Percentiles rank a stretch among this genome's conserved stretches.
phyloP scores from a whole-genome alignment of 2,888 invertebrate species.

The Caenorhabditis wallacei region DNA sequence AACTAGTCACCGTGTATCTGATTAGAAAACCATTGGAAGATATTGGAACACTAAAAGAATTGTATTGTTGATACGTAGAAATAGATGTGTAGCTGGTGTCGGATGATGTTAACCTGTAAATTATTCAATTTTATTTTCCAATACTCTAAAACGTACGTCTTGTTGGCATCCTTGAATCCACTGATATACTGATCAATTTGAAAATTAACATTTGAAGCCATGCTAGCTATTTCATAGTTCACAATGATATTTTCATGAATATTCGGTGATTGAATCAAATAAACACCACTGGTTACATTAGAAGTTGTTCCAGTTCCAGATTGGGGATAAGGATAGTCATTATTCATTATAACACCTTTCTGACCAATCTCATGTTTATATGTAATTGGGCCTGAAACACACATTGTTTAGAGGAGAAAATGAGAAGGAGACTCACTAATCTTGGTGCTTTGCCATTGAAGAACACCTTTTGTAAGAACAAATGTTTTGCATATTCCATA shows the following conservation, averaged over 20 bases:
- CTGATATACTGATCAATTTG: slow-evolving; percentile 8
- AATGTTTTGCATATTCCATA: slow-evolving; percentile 40
- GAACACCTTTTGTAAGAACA: slow-evolving; percentile 37
- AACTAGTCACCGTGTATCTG: slow-evolving; percentile 37
- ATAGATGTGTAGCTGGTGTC: slow-evolving; percentile 1
- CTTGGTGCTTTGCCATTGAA: slow-evolving; percentile 21
- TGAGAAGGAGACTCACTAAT: slow-evolving; percentile 23
- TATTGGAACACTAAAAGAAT: background rate
- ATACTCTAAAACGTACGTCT: slow-evolving; percentile 3
- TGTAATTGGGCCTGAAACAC: background rate
- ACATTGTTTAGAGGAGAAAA: no score
- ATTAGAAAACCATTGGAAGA: slow-evolving; percentile 24
- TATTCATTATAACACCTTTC: slow-evolving; percentile 47
- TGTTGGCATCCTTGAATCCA: background rate
- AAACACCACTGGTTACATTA: background rate
- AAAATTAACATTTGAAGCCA: slow-evolving; percentile 1
- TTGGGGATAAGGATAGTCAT: slow-evolving; percentile 24
- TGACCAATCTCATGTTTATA: slow-evolving; percentile 26
- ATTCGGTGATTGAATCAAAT: slow-evolving; percentile 37
- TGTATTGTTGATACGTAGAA: slow-evolving; percentile 28
- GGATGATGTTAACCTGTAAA: slow-evolving; percentile 12
- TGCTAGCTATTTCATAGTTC: slow-evolving; percentile 34
- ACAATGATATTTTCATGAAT: slow-evolving; percentile 35
- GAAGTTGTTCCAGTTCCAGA: no score
- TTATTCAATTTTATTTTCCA: no score